Evolutionary conservation across 2,888 invertebrate genomes (phyloP).

Genomic region (Aporophyla lueneburgensis): DNA sequence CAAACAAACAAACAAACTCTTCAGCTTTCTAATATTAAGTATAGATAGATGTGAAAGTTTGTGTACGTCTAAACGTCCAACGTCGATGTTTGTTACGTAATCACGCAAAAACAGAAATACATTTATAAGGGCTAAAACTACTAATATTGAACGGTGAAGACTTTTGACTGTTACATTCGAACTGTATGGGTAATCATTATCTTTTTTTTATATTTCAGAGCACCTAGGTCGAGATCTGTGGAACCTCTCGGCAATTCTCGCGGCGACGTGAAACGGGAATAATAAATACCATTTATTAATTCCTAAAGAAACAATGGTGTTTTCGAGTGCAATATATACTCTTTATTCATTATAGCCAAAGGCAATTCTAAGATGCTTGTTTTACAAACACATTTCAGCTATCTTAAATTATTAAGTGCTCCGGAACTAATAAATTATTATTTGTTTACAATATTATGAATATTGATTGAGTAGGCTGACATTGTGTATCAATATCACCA

Average conservation of each 20-base stretch:
- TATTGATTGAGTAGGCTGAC: constrained; percentile 53
- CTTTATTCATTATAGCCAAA: constrained; percentile 83
- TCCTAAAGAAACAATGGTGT: constrained; percentile 81
- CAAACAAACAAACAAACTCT: too few relatives aligned
- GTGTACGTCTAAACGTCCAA: too few relatives aligned
- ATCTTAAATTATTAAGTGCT: constrained; percentile 57
- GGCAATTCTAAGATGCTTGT: constrained; percentile 77
- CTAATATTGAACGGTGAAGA: neutral
- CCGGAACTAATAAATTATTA: constrained; percentile 53
- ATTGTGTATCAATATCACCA: constrained; percentile 57
- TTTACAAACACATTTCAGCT: constrained; percentile 63
- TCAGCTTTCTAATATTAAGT: too few relatives aligned
- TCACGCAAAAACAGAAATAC: too few relatives aligned
- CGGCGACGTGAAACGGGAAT: constrained; percentile 84
- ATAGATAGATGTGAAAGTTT: too few relatives aligned
- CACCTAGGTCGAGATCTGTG: constrained; percentile 91
- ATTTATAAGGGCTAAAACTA: neutral
- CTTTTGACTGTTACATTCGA: neutral
- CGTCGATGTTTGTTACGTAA: too few relatives aligned
- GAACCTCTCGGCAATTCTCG: constrained; percentile 89
- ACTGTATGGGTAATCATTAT: neutral
- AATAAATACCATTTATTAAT: constrained; percentile 69
- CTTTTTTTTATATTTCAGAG: constrained; percentile 80
- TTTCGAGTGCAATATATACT: constrained; percentile 84
- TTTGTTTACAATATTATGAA: constrained; percentile 57